These are phyloP conservation scores for Sycophaga agraensis DNA, from an alignment of 1,140 invertebrate genomes.

Conservation along the genomic window DNA sequence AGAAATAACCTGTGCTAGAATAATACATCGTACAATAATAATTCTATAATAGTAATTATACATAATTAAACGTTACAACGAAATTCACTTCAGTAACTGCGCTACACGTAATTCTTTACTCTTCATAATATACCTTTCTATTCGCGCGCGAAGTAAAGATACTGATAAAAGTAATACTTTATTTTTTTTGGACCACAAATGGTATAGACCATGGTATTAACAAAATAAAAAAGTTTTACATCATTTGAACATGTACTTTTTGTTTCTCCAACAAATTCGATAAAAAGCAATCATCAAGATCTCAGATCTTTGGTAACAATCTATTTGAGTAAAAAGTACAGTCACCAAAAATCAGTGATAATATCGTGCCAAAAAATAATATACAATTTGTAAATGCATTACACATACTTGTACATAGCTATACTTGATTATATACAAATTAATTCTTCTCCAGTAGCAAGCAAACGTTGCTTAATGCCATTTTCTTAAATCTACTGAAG, in stretches of 20 bases:
- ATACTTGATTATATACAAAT: conserved; percentile 17
- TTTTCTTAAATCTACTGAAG: conserved; percentile 17
- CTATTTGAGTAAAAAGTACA: conserved; percentile 6
- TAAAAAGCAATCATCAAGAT: conserved; percentile 18
- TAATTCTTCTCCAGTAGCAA: neutral
- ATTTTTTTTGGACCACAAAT: conserved; percentile 6
- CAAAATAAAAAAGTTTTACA: neutral
- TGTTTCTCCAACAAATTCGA: conserved; percentile 10
- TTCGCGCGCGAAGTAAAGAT: conserved; percentile 5
- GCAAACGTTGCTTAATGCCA: conserved; percentile 12
- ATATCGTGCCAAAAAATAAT: conserved; percentile 11
- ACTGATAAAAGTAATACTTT: conserved; percentile 25
- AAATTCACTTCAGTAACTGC: too few species aligned
- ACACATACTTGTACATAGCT: conserved; percentile 8
- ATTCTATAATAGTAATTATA: conserved; percentile 18
- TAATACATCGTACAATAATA: conserved; percentile 12
- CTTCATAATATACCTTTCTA: neutral
- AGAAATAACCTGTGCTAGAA: conserved; percentile 17
- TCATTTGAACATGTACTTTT: neutral
- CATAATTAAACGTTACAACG: neutral
- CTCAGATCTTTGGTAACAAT: conserved; percentile 25
- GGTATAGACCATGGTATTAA: neutral
- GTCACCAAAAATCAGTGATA: conserved; percentile 19
- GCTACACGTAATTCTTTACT: conserved; percentile 17
- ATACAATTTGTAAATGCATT: conserved; percentile 11